Evolutionary conservation across 2,888 invertebrate genomes (phyloP).

Genomic region (Neoitamus cyanurus): DNA sequence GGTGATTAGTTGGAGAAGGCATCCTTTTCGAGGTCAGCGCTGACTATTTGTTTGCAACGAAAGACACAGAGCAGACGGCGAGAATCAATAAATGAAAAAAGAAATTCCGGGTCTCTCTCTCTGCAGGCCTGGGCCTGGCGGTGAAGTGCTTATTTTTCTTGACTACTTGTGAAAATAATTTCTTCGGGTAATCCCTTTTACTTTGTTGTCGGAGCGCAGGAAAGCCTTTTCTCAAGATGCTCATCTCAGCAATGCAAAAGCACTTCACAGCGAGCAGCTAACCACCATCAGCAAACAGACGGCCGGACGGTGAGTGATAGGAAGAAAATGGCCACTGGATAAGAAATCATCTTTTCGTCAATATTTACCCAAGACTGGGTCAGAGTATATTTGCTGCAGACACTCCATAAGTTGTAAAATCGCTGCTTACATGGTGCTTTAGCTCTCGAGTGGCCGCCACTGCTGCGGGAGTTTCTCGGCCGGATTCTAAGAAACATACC

Average conservation of each 20-base stretch:
- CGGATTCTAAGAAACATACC: not conserved
- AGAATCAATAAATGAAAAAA: constrained; percentile 16
- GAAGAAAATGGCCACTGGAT: constrained; percentile 50
- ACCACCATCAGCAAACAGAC: constrained; percentile 46
- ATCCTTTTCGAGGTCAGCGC: constrained; percentile 32
- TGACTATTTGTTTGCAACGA: constrained; percentile 30
- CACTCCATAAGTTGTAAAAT: constrained; percentile 50
- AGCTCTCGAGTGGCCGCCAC: not conserved
- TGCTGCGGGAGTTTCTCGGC: not conserved
- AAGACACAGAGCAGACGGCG: not conserved
- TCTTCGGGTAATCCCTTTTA: constrained; percentile 34
- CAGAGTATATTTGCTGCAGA: constrained; percentile 47
- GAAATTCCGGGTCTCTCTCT: constrained; percentile 17
- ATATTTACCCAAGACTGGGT: constrained; percentile 49
- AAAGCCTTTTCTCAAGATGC: not conserved
- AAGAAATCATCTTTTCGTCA: constrained; percentile 44
- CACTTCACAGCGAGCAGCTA: constrained; percentile 46
- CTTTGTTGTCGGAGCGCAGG: not conserved
- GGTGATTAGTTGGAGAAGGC: constrained; percentile 22
- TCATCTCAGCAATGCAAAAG: constrained; percentile 6
- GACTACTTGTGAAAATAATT: constrained; percentile 18
- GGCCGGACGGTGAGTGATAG: constrained; percentile 37
- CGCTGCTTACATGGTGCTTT: constrained; percentile 36
- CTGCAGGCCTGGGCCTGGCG: not conserved
- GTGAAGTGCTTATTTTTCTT: constrained; percentile 21